A percentile compares a stretch with the other conserved stretches of the same genome.
These are phyloP conservation scores for Lophius piscatorius DNA, from an alignment of 2,113 vertebrate genomes.

Conservation along the genomic window DNA sequence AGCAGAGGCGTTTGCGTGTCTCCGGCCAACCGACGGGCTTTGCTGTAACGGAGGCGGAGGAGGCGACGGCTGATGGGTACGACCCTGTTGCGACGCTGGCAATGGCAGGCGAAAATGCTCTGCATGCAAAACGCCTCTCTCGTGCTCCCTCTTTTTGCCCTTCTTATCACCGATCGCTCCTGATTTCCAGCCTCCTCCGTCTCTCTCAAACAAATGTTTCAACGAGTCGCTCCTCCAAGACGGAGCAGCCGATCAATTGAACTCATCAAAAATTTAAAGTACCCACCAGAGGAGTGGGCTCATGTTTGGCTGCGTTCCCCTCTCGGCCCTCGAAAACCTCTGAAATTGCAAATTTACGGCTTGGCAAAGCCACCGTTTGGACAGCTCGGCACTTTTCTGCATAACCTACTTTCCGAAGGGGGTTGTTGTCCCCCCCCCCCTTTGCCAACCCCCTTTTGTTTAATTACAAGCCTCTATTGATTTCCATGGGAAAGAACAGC, in stretches of 20 bases:
- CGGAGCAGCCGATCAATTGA: slow-evolving; percentile 67
- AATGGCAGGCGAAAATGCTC: too few relatives aligned
- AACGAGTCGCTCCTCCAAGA: slow-evolving; percentile 52
- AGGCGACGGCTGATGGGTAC: slow-evolving; percentile 28
- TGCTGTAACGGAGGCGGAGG: too few relatives aligned
- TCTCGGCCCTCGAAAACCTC: slow-evolving; percentile 13
- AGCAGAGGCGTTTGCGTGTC: too few relatives aligned
- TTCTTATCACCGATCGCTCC: slow-evolving; percentile 17
- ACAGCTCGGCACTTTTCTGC: slow-evolving; percentile 79
- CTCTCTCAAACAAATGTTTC: slow-evolving; percentile 64
- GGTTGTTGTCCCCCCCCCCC: slow-evolving; percentile 53
- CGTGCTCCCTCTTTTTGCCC: neutral
- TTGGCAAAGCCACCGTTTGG: slow-evolving; percentile 74
- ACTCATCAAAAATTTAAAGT: slow-evolving; percentile 70
- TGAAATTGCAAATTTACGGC: slow-evolving; percentile 73
- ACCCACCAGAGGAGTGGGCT: slow-evolving; percentile 56
- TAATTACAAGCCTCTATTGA: slow-evolving; percentile 86
- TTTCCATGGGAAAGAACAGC: slow-evolving; percentile 85
- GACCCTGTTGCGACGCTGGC: neutral
- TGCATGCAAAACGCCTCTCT: slow-evolving; percentile 40
- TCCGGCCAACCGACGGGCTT: too few relatives aligned
- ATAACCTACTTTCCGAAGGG: slow-evolving; percentile 81
- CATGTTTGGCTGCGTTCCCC: slow-evolving; percentile 52
- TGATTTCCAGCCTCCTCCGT: slow-evolving; percentile 30
- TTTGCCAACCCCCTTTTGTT: slow-evolving; percentile 81